These are phyloP conservation scores for Miltochrista miniata DNA, from an alignment of 2,888 invertebrate genomes.

Conservation along the genomic window DNA sequence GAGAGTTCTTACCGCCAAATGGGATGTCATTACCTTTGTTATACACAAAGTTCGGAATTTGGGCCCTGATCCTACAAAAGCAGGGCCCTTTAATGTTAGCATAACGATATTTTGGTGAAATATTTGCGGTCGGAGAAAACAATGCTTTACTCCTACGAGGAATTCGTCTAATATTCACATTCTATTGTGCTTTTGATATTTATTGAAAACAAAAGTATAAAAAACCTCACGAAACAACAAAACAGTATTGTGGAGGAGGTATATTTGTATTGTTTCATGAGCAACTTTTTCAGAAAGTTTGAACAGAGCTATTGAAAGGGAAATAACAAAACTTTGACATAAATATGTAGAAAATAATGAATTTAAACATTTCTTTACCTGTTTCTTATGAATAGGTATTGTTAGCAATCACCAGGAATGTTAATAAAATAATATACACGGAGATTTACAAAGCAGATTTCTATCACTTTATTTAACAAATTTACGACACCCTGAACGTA, in stretches of 20 bases:
- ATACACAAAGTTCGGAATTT: slow-evolving; percentile 27
- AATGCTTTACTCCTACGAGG: slow-evolving; percentile 7
- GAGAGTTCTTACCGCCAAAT: slow-evolving; percentile 12
- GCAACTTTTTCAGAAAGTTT: too few species aligned
- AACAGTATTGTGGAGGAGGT: not conserved
- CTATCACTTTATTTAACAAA: too few species aligned
- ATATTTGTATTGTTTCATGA: too few species aligned
- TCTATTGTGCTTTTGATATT: slow-evolving; percentile 13
- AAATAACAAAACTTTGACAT: too few species aligned
- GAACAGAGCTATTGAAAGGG: too few species aligned
- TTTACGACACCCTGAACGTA: too few species aligned
- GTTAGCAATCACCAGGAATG: too few species aligned
- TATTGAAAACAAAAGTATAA: not conserved
- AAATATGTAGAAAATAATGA: too few species aligned
- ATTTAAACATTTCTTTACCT: too few species aligned
- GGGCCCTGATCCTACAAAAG: slow-evolving; percentile 17
- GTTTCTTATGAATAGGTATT: too few species aligned
- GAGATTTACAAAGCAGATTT: too few species aligned
- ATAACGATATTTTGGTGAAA: slow-evolving; percentile 14
- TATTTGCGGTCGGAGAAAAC: slow-evolving; percentile 20
- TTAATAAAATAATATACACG: too few species aligned
- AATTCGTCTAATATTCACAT: slow-evolving; percentile 25
- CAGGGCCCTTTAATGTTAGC: slow-evolving; percentile 6
- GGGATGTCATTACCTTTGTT: slow-evolving; percentile 16
- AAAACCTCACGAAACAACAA: not conserved